These are phyloP conservation scores for Oxytorus armatus DNA, from an alignment of 2,888 invertebrate species.

Conservation along the genomic window DNA sequence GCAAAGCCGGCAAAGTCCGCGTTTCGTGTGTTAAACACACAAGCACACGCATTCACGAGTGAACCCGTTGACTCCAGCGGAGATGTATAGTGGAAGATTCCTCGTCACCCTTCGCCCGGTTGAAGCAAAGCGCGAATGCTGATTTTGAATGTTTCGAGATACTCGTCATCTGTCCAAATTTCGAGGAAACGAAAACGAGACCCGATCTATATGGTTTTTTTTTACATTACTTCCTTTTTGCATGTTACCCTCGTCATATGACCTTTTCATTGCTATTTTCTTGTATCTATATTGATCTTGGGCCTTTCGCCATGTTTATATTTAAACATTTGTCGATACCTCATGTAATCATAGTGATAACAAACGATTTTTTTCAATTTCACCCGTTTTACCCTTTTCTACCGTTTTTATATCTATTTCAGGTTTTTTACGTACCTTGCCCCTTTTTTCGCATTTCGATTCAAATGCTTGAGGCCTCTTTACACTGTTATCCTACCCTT, in stretches of 20 bases:
- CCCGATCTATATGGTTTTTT: conserved; percentile 13
- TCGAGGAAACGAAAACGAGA: conserved; percentile 32
- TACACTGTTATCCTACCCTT: too few species aligned
- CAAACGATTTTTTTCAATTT: too few species aligned
- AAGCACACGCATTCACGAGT: conserved; percentile 9
- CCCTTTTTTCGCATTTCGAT: too few species aligned
- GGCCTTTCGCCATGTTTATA: not conserved
- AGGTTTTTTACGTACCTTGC: too few species aligned
- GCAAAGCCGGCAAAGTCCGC: conserved; percentile 43
- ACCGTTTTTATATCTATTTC: too few species aligned
- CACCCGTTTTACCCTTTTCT: too few species aligned
- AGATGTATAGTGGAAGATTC: not conserved
- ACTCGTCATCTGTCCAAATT: conserved; percentile 59
- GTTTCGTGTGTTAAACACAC: conserved; percentile 1
- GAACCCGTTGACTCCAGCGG: not conserved
- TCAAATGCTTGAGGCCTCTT: too few species aligned
- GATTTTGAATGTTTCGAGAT: conserved; percentile 58
- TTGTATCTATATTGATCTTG: conserved; percentile 1
- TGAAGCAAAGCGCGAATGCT: conserved; percentile 59
- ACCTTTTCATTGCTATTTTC: conserved; percentile 4
- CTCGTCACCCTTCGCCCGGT: conserved; percentile 59
- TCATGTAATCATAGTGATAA: not conserved
- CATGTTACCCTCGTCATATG: not conserved
- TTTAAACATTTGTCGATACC: not conserved
- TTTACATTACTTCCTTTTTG: conserved; percentile 5